Evolutionary conservation across 2,888 invertebrate species (phyloP), one percentile per base, ranked within the genome.

Genomic region (Chrysopilus asiliformis): DNA sequence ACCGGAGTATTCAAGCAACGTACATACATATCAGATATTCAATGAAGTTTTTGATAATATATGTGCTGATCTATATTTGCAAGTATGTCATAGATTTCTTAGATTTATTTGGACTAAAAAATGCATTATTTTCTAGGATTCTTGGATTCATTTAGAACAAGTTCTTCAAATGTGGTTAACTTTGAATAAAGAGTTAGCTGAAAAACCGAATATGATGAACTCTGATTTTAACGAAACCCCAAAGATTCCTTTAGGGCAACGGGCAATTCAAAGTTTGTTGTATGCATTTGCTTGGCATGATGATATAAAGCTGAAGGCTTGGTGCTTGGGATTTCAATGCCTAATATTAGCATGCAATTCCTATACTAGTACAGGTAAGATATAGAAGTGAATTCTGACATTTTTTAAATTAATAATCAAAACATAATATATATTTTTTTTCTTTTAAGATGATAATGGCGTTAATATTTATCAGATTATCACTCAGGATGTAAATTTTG

Each of bases 101-200:
- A n/a, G n/a, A n/a, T n/a, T n/a, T n/a, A n/a, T n/a, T n/a, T n/a
- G n/a, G n/a, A n/a, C n/a, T n/a, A n/a, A n/a, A n/a, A n/a, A n/a
- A 8, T 10, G 22, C 22, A 22, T 32, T 5, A 27, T 17, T 32
- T 49, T 49, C 4, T 59, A 78, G 71, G 73, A 76, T 58, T 74
- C 77, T 34, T 76, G 81, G 55, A 72, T 78, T 14, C 79, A 80
- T 55, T 70, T 90, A 55, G 90, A 90, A 62, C 76, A 84, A 53
- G 77, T 86, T 32, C 66, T 90, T 24, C 82, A 86, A 46, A 67
- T 90, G 46, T 91, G 90, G 86, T 67, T 91, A 43, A 87, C 85
- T 3, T 66, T 90, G 43, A 87, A 86, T 72, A 70, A 81, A 27
- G 62, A 63, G 43, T 47, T 62, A 10, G 51, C 60, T 2, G 60